Percentiles rank a stretch among this genome's conserved stretches.
phyloP scores from a whole-genome alignment of 2,113 vertebrate species.

The Elachura formosa region DNA sequence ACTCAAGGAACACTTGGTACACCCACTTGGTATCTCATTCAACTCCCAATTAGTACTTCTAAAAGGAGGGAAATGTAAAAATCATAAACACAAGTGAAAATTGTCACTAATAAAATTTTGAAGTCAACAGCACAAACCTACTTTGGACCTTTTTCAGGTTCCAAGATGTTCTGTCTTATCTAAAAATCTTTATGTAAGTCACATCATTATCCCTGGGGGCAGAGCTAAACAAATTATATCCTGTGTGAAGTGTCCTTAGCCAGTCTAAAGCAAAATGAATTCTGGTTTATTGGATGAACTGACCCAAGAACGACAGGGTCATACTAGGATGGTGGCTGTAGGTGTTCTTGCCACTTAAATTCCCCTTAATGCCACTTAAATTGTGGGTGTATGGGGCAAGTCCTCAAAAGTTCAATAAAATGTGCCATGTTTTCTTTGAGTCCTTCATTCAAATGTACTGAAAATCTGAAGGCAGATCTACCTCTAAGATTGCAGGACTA shows the following conservation, averaged over 20 bases:
- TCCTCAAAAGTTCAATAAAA: background rate
- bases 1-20: background rate
- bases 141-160: background rate
- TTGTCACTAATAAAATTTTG: background rate
- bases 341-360: background rate
- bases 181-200: background rate
- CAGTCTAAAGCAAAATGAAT: background rate
- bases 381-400: background rate
- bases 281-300: background rate
- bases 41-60: background rate
- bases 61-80: background rate
- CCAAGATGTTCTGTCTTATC: background rate
- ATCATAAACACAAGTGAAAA: background rate
- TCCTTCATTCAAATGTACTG: background rate
- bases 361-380: too few relatives aligned
- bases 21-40: background rate
- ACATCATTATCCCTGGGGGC: background rate
- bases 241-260: background rate
- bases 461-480: background rate
- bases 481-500: background rate
- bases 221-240: background rate
- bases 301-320: background rate
- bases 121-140: background rate
- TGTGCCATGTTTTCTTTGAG: background rate
- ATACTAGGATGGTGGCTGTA: background rate